A percentile compares a stretch with the other conserved stretches of the same genome.
Conservation (phyloP, 2,888 invertebrate species). For the Elysia crispata region DNA sequence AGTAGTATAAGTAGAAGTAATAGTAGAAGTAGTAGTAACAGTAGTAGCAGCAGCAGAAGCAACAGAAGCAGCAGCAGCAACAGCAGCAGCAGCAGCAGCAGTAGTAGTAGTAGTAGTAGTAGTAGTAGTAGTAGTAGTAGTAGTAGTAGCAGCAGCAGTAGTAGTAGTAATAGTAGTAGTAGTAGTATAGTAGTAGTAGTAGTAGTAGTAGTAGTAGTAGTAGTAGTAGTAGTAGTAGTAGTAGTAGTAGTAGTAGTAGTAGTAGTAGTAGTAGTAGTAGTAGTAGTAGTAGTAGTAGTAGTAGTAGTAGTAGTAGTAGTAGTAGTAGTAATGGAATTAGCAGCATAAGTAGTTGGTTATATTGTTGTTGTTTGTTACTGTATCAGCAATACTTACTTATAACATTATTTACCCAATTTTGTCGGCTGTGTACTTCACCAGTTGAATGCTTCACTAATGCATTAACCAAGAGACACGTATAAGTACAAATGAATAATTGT, state of each 20-base stretch:
- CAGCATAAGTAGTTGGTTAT: not conserved
- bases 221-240: slow-evolving; percentile 9
- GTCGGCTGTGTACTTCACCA: too few relatives aligned
- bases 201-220: slow-evolving; percentile 9
- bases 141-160: not conserved
- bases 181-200: too few relatives aligned
- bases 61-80: too few relatives aligned
- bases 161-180: slow-evolving; percentile 1
- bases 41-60: too few relatives aligned
- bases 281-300: slow-evolving; percentile 4
- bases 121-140: slow-evolving; percentile 9
- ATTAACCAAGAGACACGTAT: too few relatives aligned
- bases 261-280: slow-evolving; percentile 9
- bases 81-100: not conserved
- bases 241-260: slow-evolving; percentile 9
- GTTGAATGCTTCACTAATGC: too few relatives aligned
- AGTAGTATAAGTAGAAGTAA: too few relatives aligned
- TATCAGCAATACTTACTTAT: too few relatives aligned
- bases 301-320: slow-evolving; percentile 9
- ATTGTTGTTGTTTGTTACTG: not conserved
- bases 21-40: too few relatives aligned
- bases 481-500: too few relatives aligned
- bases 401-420: too few relatives aligned
- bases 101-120: slow-evolving; percentile 9
- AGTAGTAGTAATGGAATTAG: slow-evolving; percentile 9